These are phyloP conservation scores for Trichoplax adhaerens DNA, from an alignment of 37 sponge, comb jelly and placozoan species.

Conservation along the genomic window DNA sequence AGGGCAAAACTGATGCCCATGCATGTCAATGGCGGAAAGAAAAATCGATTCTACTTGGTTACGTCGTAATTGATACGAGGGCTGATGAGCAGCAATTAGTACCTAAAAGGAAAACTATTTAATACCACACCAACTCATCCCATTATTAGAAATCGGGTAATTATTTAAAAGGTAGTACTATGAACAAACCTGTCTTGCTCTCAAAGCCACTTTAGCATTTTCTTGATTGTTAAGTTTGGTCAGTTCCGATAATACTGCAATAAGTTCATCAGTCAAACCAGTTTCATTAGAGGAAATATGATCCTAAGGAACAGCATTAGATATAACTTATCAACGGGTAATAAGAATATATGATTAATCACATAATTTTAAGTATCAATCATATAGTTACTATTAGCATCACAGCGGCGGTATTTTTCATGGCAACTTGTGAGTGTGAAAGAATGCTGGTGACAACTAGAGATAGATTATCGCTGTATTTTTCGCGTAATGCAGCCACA, in stretches of 20 bases:
- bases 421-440: slow-evolving; percentile 70
- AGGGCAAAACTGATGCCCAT: slow-evolving; percentile 13
- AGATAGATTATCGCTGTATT: slow-evolving; percentile 38
- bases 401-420: slow-evolving; percentile 53
- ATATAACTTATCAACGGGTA: no score
- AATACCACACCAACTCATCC: background rate
- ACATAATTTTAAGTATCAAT: no score
- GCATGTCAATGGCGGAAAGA: slow-evolving; percentile 48
- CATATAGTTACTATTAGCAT: slow-evolving; percentile 39
- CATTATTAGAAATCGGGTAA: background rate
- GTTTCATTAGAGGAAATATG: background rate
- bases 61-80: slow-evolving; percentile 70
- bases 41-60: slow-evolving; percentile 94
- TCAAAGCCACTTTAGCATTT: slow-evolving; percentile 77
- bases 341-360: no score
- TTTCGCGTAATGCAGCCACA: slow-evolving; percentile 19
- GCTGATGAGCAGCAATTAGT: slow-evolving; percentile 67
- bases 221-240: slow-evolving; percentile 68
- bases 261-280: slow-evolving; percentile 39
- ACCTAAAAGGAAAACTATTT: slow-evolving; percentile 21
- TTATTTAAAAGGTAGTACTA: background rate
- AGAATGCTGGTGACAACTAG: slow-evolving; percentile 56
- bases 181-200: slow-evolving; percentile 44
- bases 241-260: slow-evolving; percentile 40
- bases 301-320: no score